Conservation (phyloP, 2,113 vertebrate species). For the Chaetops frenatus region DNA sequence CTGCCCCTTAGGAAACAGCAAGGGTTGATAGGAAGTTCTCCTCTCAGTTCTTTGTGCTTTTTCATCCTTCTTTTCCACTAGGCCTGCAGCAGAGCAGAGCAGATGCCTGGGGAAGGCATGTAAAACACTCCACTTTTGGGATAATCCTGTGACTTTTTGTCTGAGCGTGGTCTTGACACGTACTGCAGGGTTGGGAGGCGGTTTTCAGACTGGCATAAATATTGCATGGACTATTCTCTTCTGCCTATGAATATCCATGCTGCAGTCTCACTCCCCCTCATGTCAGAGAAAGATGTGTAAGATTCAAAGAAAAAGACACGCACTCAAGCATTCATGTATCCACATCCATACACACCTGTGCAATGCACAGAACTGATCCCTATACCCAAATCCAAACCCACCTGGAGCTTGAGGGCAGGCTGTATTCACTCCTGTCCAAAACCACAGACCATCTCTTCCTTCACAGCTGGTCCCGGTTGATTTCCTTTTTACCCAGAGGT, state of each 20-base stretch:
- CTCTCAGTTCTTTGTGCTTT: not conserved
- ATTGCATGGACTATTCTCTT: not conserved
- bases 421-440: not conserved
- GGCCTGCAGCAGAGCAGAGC: not conserved
- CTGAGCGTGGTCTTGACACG: not conserved
- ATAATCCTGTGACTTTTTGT: not conserved
- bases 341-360: not conserved
- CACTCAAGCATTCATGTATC: not conserved
- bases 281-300: not conserved
- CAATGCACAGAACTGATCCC: not conserved
- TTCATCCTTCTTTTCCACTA: not conserved
- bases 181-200: not conserved
- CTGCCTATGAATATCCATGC: not conserved
- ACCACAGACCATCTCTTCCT: not conserved
- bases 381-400: not conserved
- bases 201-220: not conserved
- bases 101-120: not conserved
- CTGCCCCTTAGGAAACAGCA: not conserved
- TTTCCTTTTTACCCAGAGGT: not conserved
- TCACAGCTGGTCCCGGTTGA: not conserved
- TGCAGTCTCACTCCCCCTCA: not conserved
- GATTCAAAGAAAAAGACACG: not conserved
- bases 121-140: not conserved
- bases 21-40: not conserved
- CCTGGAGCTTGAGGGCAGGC: not conserved